phyloP scores from a whole-genome alignment of 2,888 invertebrate species.

The Caprella mutica region DNA sequence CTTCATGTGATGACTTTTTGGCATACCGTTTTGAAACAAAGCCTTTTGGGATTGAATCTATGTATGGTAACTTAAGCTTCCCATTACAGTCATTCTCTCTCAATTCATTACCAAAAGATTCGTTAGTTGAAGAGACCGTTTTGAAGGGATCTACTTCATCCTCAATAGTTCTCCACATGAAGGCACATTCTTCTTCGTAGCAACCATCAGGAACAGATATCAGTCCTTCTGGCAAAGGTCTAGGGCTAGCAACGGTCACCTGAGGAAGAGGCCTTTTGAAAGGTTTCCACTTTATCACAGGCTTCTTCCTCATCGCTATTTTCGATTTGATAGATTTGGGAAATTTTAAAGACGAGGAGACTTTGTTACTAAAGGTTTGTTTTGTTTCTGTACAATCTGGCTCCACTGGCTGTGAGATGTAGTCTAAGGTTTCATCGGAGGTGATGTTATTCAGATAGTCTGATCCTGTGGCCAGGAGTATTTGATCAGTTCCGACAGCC shows the following conservation, averaged over 20 bases:
- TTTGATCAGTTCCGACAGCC: constrained; percentile 33
- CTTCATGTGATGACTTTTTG: too few relatives aligned
- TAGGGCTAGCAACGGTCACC: not conserved
- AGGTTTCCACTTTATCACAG: constrained; percentile 32
- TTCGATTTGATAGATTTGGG: constrained; percentile 25
- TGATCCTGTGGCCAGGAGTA: constrained; percentile 28
- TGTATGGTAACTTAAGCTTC: too few relatives aligned
- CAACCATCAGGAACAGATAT: constrained; percentile 9
- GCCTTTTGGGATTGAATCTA: too few relatives aligned
- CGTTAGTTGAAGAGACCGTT: too few relatives aligned
- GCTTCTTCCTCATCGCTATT: constrained; percentile 22
- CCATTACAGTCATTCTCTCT: too few relatives aligned
- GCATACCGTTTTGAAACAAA: too few relatives aligned
- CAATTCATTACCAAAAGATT: too few relatives aligned
- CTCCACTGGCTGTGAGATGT: constrained; percentile 12
- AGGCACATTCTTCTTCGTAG: constrained; percentile 32
- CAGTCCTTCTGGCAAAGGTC: constrained; percentile 7
- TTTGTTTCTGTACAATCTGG: constrained; percentile 3
- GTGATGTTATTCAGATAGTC: constrained; percentile 1
- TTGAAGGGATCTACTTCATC: constrained; percentile 18
- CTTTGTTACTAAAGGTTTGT: not conserved
- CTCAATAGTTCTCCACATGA: constrained; percentile 33
- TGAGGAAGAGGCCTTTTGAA: constrained; percentile 13
- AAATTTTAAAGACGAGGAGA: constrained; percentile 8
- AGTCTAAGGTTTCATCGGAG: constrained; percentile 7